Base-by-base conservation (phyloP, 1,140 invertebrate species). In the Micrasema minimum region DNA sequence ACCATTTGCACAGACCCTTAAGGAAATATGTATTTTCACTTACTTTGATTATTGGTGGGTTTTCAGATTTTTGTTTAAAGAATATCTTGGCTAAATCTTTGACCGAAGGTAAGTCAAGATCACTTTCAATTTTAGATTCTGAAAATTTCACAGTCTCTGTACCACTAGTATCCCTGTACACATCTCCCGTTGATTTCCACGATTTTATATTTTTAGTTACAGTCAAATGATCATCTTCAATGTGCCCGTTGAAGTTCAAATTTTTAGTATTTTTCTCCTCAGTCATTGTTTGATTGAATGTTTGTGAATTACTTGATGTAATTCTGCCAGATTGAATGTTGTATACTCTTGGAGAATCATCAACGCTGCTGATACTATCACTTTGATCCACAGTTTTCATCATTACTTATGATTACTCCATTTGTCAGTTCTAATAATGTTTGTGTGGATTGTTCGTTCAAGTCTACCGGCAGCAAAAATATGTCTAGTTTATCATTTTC, bases 281-380 rank as follows among this genome's bases (percentile, higher is more conserved):
- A 22, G 22, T 2, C 51, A 35, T 53, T 53, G 22, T 53, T n/a
- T 31, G n/a, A 23, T 35, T 53, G 14, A 31, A n/a, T 10, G 43
- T 45, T 23, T 50, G 20, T 45, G 35, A 31, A 23, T 7, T 43
- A 12, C 50, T 61, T 20, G 62, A 38, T 41, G 84, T 77, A 74
- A 84, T 81, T 77, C 82, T 83, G 22, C 83, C 83, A 16, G 81
- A 82, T 77, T 82, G 80, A 38, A 85, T 78, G 59, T 85, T 85
- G 71, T 85, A 85, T 73, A 85, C 82, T 80, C 83, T 83, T 59
- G 83, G 83, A 20, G 80, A 81, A 72, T 85, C 83, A 72, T 83
- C 83, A 31, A 83, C 75, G 67, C 83, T 85, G 46, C 70, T 75
- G 0, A 82, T 78, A 65, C 81, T 84, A 61, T 81, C 72, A 57